Evolutionary conservation across 2,113 vertebrate genomes (phyloP), one percentile per base, ranked within the genome.

Genomic region (Semicossyphus pulcher): DNA sequence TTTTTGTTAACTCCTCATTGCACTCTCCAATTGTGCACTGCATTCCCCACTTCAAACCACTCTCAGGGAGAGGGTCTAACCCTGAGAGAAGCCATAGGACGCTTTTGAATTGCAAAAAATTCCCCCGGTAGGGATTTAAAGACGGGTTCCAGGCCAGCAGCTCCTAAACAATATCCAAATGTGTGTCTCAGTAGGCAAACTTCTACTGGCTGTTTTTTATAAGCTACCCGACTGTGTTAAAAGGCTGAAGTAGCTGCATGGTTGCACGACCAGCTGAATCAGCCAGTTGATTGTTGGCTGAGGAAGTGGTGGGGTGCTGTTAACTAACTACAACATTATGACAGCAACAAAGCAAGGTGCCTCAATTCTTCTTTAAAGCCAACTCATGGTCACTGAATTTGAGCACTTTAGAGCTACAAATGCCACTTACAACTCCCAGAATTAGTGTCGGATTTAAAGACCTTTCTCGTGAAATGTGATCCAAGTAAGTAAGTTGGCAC

Each of bases 401-500:
- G 5, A 18, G n/a, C 4, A 32, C 21, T 37, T 51, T 12, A 45
- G 29, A 32, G 9, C 26, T 20, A 63, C 7, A 4, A 48, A 29
- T 20, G 56, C 23, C 31, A 34, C 36, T 41, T 4, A 31, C 16
- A 14, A 5, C 44, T 60, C 7, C 18, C 9, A 47, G 34, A 77
- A 64, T 62, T 14, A 37, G 29, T 37, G 23, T 42, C 6, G 7
- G 42, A 83, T 82, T 85, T 51, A 78, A 54, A 79, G 21, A 71
- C 76, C 54, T 81, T 79, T 83, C 18, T 59, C 29, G 57, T 36
- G 65, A 15, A 86, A 85, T 59, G 8, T 34, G 18, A 88, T 76
- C 63, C 28, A 23, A 31, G 32, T 32, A 23, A 70, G 12, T 32
- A 73, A 42, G 41, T 65, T 49, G 59, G 61, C 36, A 63, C 51